Conservation (phyloP, 2,113 vertebrate species). For the Paraplagusia blochii region DNA sequence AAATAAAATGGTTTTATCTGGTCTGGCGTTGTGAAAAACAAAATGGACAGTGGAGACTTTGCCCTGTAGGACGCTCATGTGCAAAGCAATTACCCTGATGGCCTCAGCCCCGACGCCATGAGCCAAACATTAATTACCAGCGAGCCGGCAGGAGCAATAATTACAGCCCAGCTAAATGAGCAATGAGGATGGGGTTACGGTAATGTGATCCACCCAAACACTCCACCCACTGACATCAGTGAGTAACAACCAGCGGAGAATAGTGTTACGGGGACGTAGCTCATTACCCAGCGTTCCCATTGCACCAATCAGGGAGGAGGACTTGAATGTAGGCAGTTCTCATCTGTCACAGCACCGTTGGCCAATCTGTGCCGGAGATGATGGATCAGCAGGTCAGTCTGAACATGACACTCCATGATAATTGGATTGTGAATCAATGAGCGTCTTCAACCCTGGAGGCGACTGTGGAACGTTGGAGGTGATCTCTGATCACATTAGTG, state of each 20-base stretch:
- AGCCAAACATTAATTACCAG: constrained; percentile 58
- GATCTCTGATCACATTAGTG: constrained; percentile 11
- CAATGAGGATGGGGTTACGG: constrained; percentile 48
- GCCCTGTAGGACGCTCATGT: constrained; percentile 40
- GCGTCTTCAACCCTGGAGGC: constrained; percentile 22
- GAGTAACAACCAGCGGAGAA: constrained; percentile 23
- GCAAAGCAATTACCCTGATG: constrained; percentile 61
- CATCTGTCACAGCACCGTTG: constrained; percentile 36
- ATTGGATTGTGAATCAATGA: constrained; percentile 47
- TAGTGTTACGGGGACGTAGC: constrained; percentile 14
- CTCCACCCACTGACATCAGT: constrained; percentile 42
- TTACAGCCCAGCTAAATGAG: constrained; percentile 54
- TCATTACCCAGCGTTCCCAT: constrained; percentile 1
- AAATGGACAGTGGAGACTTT: constrained; percentile 27
- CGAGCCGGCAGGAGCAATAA: constrained; percentile 51
- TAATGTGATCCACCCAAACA: constrained; percentile 49
- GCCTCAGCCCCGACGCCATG: constrained; percentile 45
- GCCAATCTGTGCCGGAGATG: constrained; percentile 32
- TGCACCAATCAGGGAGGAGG: constrained; percentile 28
- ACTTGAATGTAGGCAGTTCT: constrained; percentile 18
- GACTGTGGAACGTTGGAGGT: constrained; percentile 3
- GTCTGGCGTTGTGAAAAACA: constrained; percentile 30
- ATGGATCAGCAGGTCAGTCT: constrained; percentile 43
- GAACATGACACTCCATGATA: constrained; percentile 34
- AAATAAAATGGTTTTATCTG: constrained; percentile 31